phyloP scores from a whole-genome alignment of 2,113 vertebrate species.

The Burhinus bistriatus region DNA sequence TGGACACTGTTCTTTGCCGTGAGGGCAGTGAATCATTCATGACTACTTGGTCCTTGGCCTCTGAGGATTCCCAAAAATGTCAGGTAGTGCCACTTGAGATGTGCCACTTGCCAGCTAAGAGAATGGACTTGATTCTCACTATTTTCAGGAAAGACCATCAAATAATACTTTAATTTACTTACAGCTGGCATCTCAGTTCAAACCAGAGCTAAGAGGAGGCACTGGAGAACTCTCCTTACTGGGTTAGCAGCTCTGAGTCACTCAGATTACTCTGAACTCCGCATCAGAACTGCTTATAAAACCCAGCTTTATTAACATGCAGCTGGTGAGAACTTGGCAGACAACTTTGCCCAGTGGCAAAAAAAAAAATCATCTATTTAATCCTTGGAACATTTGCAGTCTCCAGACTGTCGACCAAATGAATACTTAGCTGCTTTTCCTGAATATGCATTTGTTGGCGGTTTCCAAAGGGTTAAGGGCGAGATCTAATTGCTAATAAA shows the following conservation, averaged over 20 bases:
- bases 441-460: background rate
- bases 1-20: background rate
- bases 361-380: background rate
- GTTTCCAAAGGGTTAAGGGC: conserved; percentile 33
- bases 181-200: background rate
- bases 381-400: background rate
- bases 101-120: background rate
- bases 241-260: background rate
- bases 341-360: background rate
- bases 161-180: background rate
- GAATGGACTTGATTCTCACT: background rate
- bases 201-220: background rate
- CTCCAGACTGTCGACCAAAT: background rate
- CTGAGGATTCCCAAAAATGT: background rate
- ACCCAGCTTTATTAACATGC: background rate
- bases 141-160: background rate
- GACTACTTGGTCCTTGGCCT: background rate
- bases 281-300: background rate
- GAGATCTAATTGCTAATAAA: conserved; percentile 39
- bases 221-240: background rate
- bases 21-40: background rate
- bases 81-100: background rate
- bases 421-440: background rate
- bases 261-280: background rate
- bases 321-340: conserved; percentile 14